Base-by-base conservation (phyloP, 2,113 vertebrate genomes). In the Istiophorus platypterus region DNA sequence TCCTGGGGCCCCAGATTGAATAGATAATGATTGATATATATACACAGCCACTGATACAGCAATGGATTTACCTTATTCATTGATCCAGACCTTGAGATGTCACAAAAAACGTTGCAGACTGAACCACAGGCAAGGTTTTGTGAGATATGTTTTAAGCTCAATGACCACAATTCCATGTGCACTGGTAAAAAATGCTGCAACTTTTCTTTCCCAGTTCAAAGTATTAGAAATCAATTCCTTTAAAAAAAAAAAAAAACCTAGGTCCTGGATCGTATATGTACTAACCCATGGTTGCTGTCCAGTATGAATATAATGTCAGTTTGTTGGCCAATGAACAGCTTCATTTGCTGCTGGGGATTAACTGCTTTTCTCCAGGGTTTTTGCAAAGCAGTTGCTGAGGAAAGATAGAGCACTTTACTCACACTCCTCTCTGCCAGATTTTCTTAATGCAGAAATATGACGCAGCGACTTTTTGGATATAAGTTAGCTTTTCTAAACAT, bases 11-110 rank as follows among this genome's bases (percentile, higher is more conserved):
- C 73, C 68, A 81, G 90, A 89, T 92, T 92, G 90, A 94, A 93
- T 92, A 93, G 91, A 91, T 91, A 89, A 91, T 94, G 91, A 93
- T 93, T 92, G 89, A 94, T 92, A 94, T 93, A 94, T 93, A 91
- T 91, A 91, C 91, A 91, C 70, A 82, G 85, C 79, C 80, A 77
- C 81, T 67, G 79, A 78, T 61, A 82, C 76, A 41, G 84, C 70
- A 56, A 89, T 82, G 90, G 91, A 94, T 91, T 93, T 92, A 93
- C 73, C 72, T 61, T 76, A 67, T 22, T 66, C 82, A 92, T 93
- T 88, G 92, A 93, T 92, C 80, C 65, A 79, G 83, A 81, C 91
- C 87, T 89, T 85, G 82, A 91, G 77, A 86, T 78, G 78, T 84
- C 77, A 74, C 85, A 57, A 91, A 88, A 88, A 89, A 67, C 61